Evolutionary conservation across 2,797 vertebrate species (phyloP).

Genomic region (Rhynchonycteris naso): DNA sequence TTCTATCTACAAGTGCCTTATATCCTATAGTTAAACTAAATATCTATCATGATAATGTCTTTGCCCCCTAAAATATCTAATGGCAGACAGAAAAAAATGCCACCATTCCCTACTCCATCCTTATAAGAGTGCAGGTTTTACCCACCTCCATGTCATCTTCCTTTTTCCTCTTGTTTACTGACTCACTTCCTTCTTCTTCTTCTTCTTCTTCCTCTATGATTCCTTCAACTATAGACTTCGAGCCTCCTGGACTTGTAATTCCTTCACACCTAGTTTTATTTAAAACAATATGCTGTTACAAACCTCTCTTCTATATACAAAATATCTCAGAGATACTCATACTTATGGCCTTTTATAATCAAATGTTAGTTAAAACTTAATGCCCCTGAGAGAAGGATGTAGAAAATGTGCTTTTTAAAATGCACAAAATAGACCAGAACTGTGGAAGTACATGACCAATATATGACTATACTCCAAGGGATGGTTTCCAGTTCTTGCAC

Average conservation of each 20-base stretch:
- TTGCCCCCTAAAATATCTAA: not conserved
- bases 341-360: conserved; percentile 37
- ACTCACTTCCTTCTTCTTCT: conserved; percentile 88
- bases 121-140: conserved; percentile 10
- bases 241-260: conserved; percentile 89
- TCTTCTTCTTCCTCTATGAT: conserved; percentile 94
- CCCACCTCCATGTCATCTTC: conserved; percentile 95
- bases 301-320: conserved; percentile 19
- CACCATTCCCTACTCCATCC: not conserved
- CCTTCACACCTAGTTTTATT: conserved; percentile 94
- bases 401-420: conserved; percentile 27
- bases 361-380: conserved; percentile 49
- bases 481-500: conserved; percentile 32
- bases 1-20: not conserved
- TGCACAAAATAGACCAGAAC: not conserved
- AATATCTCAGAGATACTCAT: conserved; percentile 43
- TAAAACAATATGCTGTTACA: not conserved
- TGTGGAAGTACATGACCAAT: not conserved
- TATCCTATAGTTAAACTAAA: not conserved
- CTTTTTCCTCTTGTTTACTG: conserved; percentile 95
- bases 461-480: not conserved
- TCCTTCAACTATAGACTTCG: conserved; percentile 93
- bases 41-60: not conserved
- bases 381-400: not conserved
- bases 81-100: not conserved